phyloP scores from a whole-genome alignment of 2,797 vertebrate genomes.

The Lithobates pipiens region DNA sequence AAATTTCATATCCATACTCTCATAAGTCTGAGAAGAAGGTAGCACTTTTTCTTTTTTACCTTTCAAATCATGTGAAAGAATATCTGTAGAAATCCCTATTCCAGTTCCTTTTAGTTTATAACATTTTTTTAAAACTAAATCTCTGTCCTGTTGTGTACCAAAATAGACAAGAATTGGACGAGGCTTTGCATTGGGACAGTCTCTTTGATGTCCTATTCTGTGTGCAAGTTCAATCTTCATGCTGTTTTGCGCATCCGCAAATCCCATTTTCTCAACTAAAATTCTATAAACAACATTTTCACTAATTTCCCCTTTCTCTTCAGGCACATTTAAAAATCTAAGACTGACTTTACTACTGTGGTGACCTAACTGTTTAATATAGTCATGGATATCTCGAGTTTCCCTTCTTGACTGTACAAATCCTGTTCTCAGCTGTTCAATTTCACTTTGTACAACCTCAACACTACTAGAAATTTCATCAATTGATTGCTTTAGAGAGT shows the following conservation, averaged over 20 bases:
- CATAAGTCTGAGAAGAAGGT: constrained; percentile 94
- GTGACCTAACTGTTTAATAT: constrained; percentile 93
- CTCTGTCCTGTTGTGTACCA: constrained; percentile 91
- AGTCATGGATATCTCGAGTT: constrained; percentile 96
- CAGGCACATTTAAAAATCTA: constrained; percentile 94
- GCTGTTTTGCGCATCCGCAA: constrained; percentile 85
- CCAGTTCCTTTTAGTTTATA: constrained; percentile 98
- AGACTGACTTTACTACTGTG: constrained; percentile 92
- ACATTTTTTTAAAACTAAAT: constrained; percentile 96
- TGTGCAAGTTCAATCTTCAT: constrained; percentile 96
- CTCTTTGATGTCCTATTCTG: constrained; percentile 92
- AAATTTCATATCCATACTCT: constrained; percentile 96
- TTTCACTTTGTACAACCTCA: constrained; percentile 98
- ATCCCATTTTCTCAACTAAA: constrained; percentile 94
- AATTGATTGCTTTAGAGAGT: constrained; percentile 96
- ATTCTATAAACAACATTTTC: constrained; percentile 90
- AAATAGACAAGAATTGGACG: constrained; percentile 96
- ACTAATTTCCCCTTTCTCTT: constrained; percentile 88
- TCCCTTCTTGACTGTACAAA: constrained; percentile 97
- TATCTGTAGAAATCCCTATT: constrained; percentile 94
- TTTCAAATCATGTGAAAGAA: constrained; percentile 87
- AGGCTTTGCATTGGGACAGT: constrained; percentile 96
- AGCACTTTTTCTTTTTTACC: constrained; percentile 90
- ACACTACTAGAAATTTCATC: constrained; percentile 99
- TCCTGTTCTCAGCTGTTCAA: constrained; percentile 94